Evolutionary conservation across 2,113 vertebrate species (phyloP).

Genomic region (Zeus faber): DNA sequence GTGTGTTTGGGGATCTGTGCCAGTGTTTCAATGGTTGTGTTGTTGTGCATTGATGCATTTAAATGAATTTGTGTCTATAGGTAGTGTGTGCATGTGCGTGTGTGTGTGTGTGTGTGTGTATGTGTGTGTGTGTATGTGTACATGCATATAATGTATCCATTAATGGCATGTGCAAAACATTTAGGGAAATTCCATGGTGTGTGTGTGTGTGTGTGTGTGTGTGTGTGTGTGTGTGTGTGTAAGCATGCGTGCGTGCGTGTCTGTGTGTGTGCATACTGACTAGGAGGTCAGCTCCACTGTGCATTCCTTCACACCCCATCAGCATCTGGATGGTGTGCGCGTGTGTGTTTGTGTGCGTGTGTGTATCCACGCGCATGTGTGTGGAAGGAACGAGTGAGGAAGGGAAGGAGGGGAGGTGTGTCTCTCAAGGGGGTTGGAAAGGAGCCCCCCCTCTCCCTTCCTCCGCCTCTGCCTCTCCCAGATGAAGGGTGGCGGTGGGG

Average conservation of each 20-base stretch:
- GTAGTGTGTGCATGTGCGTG: background rate
- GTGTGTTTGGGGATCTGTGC: background rate
- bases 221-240: background rate
- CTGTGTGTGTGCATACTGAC: conserved; percentile 30
- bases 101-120: conserved; percentile 5
- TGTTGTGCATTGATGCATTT: background rate
- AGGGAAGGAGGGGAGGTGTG: conserved; percentile 40
- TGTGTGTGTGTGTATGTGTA: background rate
- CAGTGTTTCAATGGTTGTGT: background rate
- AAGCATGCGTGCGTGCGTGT: background rate
- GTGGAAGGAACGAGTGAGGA: conserved; percentile 19
- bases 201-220: background rate
- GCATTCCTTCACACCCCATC: conserved; percentile 83
- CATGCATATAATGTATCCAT: conserved; percentile 1
- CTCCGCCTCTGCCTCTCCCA: background rate
- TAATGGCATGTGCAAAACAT: background rate
- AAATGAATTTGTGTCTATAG: background rate
- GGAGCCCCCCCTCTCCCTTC: conserved; percentile 26
- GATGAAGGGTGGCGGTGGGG: background rate
- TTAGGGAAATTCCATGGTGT: background rate
- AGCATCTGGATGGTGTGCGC: conserved; percentile 78
- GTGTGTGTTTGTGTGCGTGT: no score
- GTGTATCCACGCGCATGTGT: no score
- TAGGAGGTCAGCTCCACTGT: conserved; percentile 65
- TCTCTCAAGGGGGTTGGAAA: conserved; percentile 68